phyloP scores from a whole-genome alignment of 37 sponge, comb jelly and placozoan species.

The Eunapius fragilis region DNA sequence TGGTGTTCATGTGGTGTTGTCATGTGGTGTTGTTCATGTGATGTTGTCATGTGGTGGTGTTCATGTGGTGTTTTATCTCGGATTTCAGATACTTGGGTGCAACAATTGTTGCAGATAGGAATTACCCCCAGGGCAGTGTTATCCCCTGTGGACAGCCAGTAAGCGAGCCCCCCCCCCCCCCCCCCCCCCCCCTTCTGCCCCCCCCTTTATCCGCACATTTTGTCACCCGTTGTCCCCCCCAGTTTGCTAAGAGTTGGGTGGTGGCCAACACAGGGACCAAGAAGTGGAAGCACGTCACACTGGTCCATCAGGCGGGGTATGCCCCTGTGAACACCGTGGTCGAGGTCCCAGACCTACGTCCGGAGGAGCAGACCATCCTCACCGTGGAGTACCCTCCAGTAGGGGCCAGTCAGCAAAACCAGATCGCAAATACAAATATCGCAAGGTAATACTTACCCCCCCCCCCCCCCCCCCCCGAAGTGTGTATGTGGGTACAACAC shows the following conservation, averaged over 20 bases:
- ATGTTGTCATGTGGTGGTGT: neutral
- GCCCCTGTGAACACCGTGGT: constrained; percentile 27
- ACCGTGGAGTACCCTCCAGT: constrained; percentile 52
- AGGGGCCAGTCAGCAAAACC: neutral
- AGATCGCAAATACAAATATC: constrained; percentile 25
- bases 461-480: too few relatives aligned
- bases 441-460: too few relatives aligned
- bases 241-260: constrained; percentile 81
- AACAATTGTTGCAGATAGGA: constrained; percentile 60
- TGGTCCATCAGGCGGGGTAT: constrained; percentile 66
- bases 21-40: neutral
- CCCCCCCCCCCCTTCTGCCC: neutral
- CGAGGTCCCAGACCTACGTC: constrained; percentile 60
- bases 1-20: too few relatives aligned
- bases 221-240: neutral
- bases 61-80: neutral
- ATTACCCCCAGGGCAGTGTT: constrained; percentile 41
- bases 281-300: constrained; percentile 66
- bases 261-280: constrained; percentile 75
- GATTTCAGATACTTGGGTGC: constrained; percentile 16
- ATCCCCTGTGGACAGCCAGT: constrained; percentile 43
- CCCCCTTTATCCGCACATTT: neutral
- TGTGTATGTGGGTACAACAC: too few relatives aligned
- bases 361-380: constrained; percentile 63
- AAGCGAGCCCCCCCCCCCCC: neutral